Conservation (phyloP, 2,113 vertebrate species). For the Phylloscopus whistleri region DNA sequence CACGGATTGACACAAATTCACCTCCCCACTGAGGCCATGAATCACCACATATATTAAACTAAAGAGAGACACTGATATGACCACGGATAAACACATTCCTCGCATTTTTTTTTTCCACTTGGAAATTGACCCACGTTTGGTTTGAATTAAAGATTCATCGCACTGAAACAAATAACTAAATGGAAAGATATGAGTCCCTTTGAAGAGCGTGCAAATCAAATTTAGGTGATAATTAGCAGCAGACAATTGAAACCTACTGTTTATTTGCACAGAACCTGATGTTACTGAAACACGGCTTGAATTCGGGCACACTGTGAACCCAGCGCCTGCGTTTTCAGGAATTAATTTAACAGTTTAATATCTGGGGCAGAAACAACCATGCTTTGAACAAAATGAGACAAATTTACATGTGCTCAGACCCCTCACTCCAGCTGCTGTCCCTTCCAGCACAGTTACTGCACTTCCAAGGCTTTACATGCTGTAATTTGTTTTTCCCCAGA, state of each 20-base stretch:
- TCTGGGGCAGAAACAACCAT: constrained; percentile 6
- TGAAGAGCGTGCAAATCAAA: constrained; percentile 70
- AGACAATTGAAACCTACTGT: constrained; percentile 25
- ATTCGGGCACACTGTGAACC: neutral
- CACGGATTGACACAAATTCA: constrained; percentile 10
- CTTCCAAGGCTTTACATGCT: neutral
- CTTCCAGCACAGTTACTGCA: neutral
- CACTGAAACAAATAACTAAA: constrained; percentile 67
- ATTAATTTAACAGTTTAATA: constrained; percentile 32
- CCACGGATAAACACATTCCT: constrained; percentile 56
- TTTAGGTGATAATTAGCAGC: constrained; percentile 49
- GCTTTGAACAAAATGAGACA: neutral
- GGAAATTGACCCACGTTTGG: constrained; percentile 63
- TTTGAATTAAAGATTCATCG: constrained; percentile 70
- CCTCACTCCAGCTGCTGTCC: neutral
- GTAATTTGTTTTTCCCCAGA: neutral
- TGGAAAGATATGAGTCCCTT: constrained; percentile 66
- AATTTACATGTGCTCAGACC: neutral
- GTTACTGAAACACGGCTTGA: neutral
- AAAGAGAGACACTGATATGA: constrained; percentile 12
- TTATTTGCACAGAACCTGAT: constrained; percentile 32
- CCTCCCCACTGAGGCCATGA: neutral
- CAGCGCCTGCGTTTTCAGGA: neutral
- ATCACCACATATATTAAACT: constrained; percentile 1
- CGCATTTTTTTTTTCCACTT: neutral